A percentile compares a stretch with the other conserved stretches of the same genome.
Evolutionary conservation across 2,797 vertebrate genomes (phyloP).

Genomic region (Tokudaia muenninki): DNA sequence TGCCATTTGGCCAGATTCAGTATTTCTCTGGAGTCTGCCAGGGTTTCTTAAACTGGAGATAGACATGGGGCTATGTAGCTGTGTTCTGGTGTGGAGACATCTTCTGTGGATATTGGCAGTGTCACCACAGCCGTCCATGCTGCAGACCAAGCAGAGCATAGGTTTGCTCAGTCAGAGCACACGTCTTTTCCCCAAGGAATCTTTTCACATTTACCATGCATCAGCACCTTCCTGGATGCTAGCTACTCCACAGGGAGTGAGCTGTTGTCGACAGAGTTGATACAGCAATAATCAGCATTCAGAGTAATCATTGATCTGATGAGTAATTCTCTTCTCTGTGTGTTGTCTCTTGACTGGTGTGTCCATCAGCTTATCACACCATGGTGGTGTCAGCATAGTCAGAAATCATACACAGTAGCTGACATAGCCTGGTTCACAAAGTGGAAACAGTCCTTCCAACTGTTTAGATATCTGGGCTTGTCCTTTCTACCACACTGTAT

Average conservation of each 20-base stretch:
- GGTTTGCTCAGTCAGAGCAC: not conserved
- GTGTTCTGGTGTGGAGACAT: not conserved
- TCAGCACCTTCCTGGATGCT: not conserved
- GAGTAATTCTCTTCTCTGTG: rapidly evolving
- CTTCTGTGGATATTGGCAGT: not conserved
- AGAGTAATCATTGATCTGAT: not conserved
- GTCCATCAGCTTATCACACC: not conserved
- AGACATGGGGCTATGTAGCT: not conserved
- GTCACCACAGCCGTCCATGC: rapidly evolving
- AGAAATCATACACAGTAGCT: not conserved
- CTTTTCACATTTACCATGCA: not conserved
- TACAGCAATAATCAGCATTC: not conserved
- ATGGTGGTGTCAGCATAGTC: not conserved
- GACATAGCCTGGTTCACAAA: not conserved
- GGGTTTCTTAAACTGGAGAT: not conserved
- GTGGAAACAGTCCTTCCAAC: not conserved
- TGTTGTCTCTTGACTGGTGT: not conserved
- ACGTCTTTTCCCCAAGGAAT: not conserved
- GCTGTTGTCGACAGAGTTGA: not conserved
- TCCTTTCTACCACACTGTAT: not conserved
- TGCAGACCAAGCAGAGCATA: not conserved
- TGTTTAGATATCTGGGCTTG: not conserved
- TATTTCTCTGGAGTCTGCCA: not conserved
- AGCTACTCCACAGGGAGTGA: not conserved
- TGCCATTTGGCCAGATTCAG: not conserved